Percentiles rank a stretch among this genome's conserved stretches.
These are phyloP conservation scores for Azemiops feae DNA, from an alignment of 2,113 vertebrate species.

Conservation along the genomic window DNA sequence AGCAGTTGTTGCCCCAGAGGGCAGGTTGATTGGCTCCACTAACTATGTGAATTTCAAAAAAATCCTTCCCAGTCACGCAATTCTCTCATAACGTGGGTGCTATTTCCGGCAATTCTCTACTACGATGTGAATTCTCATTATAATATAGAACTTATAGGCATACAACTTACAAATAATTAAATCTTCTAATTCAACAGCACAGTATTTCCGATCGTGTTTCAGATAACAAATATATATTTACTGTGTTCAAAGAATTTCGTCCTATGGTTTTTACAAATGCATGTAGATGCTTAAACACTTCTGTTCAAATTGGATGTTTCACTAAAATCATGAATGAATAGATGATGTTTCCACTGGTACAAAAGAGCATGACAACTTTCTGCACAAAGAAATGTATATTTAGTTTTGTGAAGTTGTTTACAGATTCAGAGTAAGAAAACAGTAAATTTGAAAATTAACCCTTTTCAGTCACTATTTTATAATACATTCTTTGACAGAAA, in stretches of 20 bases:
- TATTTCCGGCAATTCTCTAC: background rate
- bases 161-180: background rate
- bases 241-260: background rate
- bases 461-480: background rate
- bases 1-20: slow-evolving; percentile 6
- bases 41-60: slow-evolving; percentile 5
- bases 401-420: background rate
- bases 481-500: background rate
- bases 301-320: background rate
- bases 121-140: background rate
- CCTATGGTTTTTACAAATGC: background rate
- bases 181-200: background rate
- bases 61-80: slow-evolving; percentile 10
- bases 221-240: background rate
- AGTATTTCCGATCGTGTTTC: background rate
- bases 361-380: background rate
- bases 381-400: background rate
- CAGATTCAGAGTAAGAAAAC: background rate
- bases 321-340: background rate
- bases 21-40: slow-evolving; percentile 7
- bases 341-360: background rate
- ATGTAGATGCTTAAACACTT: background rate
- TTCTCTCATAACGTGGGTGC: background rate
- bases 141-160: background rate
- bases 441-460: background rate